phyloP scores from a whole-genome alignment of 2,113 vertebrate genomes.

The Cisticola juncidis region DNA sequence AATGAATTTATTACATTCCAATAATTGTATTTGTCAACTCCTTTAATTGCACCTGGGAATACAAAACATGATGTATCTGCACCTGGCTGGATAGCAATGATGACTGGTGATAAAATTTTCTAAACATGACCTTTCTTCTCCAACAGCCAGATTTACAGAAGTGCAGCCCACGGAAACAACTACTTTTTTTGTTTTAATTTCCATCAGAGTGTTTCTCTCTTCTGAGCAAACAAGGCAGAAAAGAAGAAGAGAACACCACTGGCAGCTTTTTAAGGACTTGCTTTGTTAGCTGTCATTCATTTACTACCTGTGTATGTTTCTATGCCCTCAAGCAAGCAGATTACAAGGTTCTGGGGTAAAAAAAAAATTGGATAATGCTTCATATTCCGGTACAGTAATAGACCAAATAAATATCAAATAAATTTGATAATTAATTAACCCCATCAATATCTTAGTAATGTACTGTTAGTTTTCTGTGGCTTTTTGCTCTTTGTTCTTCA shows the following conservation, averaged over 20 bases:
- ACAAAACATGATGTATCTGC: background rate
- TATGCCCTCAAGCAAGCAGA: background rate
- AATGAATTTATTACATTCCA: background rate
- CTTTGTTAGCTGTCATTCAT: background rate
- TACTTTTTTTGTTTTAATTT: background rate
- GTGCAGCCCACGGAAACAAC: background rate
- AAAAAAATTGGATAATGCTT: background rate
- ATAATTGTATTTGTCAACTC: background rate
- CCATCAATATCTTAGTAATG: background rate
- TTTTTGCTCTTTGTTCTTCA: background rate
- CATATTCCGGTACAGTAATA: background rate
- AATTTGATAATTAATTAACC: background rate
- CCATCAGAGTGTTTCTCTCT: background rate
- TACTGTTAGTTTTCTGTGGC: background rate
- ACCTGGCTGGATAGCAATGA: background rate
- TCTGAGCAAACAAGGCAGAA: background rate
- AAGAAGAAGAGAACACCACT: background rate
- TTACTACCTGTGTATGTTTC: background rate
- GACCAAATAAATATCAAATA: background rate
- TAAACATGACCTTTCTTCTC: background rate
- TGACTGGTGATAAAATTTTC: background rate
- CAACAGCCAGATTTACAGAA: background rate
- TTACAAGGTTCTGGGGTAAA: background rate
- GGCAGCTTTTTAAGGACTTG: background rate
- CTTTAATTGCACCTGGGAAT: background rate